Evolutionary conservation across 2,113 vertebrate species (phyloP), one percentile per base, ranked within the genome.

Genomic region (Nymphicus hollandicus): DNA sequence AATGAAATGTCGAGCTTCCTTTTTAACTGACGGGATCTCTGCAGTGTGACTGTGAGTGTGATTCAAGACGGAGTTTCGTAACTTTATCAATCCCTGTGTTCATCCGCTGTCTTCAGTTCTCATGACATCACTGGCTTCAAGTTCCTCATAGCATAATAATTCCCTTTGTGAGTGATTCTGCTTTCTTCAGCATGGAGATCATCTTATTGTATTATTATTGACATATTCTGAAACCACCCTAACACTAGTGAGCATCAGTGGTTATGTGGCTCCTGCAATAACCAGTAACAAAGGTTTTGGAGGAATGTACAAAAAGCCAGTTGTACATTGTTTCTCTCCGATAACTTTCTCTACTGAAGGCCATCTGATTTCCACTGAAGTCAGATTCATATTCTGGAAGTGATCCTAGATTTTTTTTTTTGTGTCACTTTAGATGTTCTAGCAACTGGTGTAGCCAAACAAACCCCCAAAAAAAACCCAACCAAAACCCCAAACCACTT

Each of bases 1-100:
- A 81, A 71, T 41, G 88, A 95, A 95, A 97, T 95, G 86, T 69
- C 33, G 74, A 77, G 94, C 93, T 94, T 95, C 93, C 78, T 86
- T 96, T 95, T 55, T 60, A 61, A 68, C 88, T 74, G 50, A 33
- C 70, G 41, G 64, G 53, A 47, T 78, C 73, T 79, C 31, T 49
- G 76, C 86, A 88, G 65, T 65, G 60, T 81, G 55, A 53, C 74
- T 66, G 4, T 58, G 58, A 58, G 46, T 24, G 56, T 81, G 93
- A 92, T 79, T 94, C 77, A 74, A 52, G 91, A 29, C 88, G 91
- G 63, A 58, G 29, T 91, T 96, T 81, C 11, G 18, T 93, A 90
- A 84, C 71, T 88, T 47, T 27, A 39, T 44, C 71, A 61, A 24
- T 81, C 85, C 47, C 44, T 73, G 37, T 63, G 44, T 89, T 47